These are phyloP conservation scores for Lonchura striata DNA, from an alignment of 2,113 vertebrate species.

Conservation along the genomic window DNA sequence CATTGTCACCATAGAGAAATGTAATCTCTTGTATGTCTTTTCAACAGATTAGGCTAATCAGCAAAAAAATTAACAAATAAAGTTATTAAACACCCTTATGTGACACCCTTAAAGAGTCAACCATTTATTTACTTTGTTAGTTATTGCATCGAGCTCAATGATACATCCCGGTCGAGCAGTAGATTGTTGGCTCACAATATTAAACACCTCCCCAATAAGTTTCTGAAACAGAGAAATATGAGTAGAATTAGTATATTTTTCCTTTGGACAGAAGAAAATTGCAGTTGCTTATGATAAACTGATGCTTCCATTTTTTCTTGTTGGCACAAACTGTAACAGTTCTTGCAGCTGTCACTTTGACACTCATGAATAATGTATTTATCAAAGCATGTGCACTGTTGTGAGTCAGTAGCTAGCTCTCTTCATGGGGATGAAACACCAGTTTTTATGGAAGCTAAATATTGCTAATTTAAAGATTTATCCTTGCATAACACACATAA, in stretches of 20 bases:
- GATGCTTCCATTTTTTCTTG: neutral
- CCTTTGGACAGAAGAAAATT: neutral
- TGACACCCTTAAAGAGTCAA: neutral
- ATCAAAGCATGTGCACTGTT: neutral
- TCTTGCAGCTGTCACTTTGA: neutral
- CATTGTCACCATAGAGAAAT: neutral
- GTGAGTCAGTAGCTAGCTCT: neutral
- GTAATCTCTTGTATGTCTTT: neutral
- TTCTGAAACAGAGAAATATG: constrained; percentile 80
- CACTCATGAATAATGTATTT: neutral
- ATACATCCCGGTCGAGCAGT: constrained; percentile 97
- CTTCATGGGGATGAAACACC: neutral
- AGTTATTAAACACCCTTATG: neutral
- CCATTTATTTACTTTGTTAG: constrained; percentile 85
- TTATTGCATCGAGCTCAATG: constrained; percentile 93
- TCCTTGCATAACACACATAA: neutral
- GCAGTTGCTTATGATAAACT: neutral
- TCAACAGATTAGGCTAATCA: neutral
- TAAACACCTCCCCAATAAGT: constrained; percentile 97
- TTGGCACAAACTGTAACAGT: neutral
- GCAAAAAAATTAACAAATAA: neutral
- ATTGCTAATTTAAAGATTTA: neutral
- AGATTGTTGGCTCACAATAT: constrained; percentile 98
- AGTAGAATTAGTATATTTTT: neutral
- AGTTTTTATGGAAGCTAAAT: neutral